Conservation (phyloP, 2,113 vertebrate species). For the Aythya baeri region DNA sequence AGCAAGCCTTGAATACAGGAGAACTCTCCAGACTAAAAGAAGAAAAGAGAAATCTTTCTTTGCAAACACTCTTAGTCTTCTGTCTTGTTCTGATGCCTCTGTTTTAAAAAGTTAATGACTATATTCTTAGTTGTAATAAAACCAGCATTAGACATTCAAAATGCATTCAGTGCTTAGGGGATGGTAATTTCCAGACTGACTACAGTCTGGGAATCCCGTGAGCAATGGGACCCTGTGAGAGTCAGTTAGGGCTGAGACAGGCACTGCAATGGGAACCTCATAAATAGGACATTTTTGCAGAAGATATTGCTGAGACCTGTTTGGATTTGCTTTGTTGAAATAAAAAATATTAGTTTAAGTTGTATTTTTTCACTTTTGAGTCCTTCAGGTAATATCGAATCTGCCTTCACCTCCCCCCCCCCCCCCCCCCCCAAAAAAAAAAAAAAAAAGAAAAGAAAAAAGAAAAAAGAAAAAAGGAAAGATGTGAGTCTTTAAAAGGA, state of each 20-base stretch:
- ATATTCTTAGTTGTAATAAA: background rate
- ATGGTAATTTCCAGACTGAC: background rate
- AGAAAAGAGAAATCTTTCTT: background rate
- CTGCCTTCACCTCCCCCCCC: background rate
- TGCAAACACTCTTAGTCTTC: background rate
- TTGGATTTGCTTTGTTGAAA: background rate
- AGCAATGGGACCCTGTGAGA: background rate
- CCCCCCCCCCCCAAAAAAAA: too few species aligned
- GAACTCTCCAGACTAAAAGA: background rate
- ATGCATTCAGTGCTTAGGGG: background rate
- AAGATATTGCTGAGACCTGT: background rate
- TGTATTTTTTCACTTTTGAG: accelerated
- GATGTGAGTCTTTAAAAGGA: background rate
- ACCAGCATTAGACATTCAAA: background rate
- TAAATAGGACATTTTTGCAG: background rate
- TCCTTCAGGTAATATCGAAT: background rate
- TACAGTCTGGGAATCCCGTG: background rate
- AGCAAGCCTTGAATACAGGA: background rate
- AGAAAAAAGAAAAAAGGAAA: background rate
- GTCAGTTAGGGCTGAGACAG: background rate
- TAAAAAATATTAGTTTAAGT: background rate
- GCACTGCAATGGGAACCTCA: background rate
- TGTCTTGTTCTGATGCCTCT: background rate
- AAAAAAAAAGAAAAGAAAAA: background rate
- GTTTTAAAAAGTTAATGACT: background rate